Base-by-base conservation (phyloP, 2,888 invertebrate species). In the Lasioglossum lativentre region DNA sequence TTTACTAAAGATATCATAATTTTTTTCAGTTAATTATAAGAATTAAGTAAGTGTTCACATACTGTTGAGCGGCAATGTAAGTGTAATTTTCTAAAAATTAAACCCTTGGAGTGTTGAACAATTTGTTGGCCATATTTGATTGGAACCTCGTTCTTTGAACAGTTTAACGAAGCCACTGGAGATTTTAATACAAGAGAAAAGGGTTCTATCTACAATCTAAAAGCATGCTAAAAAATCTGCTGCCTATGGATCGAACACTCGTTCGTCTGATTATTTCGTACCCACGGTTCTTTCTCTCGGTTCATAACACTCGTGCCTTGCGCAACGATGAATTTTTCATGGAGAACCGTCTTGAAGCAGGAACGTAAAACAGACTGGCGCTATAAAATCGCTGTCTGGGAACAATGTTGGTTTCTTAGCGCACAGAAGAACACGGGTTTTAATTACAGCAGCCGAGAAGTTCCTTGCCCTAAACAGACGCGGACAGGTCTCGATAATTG, bases 401-500 rank as follows among this genome's bases (percentile, higher is more conserved):
- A 66, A 45, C 72, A 72, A 45, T n/a, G 45, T 27, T 30, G 45
- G 30, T 45, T 45, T n/a, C 72, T 10, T 42, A 14, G 42, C 59
- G 59, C 3, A 30, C 27, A 45, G 19, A 72, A 72, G 45, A 72
- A 45, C 6, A 16, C 72, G 30, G 72, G 16, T 14, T 59, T 45
- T 45, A 72, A 45, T 72, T 72, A 47, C 45, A 10, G 40, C 1
- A 45, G 72, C 27, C 45, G 72, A 45, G 42, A 16, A 72, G 45
- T 77, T 77, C 77, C 73, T 70, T 68, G 30, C 38, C 52, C n/a
- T 73, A 63, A 38, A 73, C 47, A 45, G 42, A 59, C 45, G 56
- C n/a, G 71, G 30, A 75, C 75, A 73, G 52, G 74, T 78, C 72
- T 47, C 19, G 71, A 56, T 74, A 71, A 86, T 84, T 78, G 78